Evolutionary conservation across 2,888 invertebrate species (phyloP).

Genomic region (Spodoptera littoralis): DNA sequence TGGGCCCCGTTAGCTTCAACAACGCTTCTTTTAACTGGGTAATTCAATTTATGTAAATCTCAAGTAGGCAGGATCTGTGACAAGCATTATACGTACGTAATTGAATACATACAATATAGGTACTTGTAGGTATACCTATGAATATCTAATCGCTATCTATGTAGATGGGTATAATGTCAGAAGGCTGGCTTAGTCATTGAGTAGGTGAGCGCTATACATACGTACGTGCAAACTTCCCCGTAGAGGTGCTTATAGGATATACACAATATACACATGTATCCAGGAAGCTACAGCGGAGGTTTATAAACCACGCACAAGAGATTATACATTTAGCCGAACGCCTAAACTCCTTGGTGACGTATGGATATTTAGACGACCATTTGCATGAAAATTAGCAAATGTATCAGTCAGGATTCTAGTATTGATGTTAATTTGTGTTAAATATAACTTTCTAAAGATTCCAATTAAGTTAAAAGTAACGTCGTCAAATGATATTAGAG

Average conservation of each 20-base stretch:
- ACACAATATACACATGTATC: neutral
- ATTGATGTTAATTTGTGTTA: neutral
- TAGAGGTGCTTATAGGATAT: neutral
- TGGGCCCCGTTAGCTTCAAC: slow-evolving; percentile 2
- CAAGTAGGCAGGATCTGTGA: slow-evolving; percentile 28
- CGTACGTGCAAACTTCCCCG: neutral
- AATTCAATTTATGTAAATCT: slow-evolving; percentile 34
- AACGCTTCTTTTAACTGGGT: slow-evolving; percentile 21
- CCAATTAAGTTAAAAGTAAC: too few relatives aligned
- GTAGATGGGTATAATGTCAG: slow-evolving; percentile 21
- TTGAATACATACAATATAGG: slow-evolving; percentile 22
- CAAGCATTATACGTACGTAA: slow-evolving; percentile 34
- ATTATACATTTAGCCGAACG: slow-evolving; percentile 15
- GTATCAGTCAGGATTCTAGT: neutral
- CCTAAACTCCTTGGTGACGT: slow-evolving; percentile 7
- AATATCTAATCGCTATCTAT: neutral
- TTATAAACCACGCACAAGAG: slow-evolving; percentile 18
- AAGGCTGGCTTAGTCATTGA: slow-evolving; percentile 25
- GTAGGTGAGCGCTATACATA: slow-evolving; percentile 2
- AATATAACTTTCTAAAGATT: too few relatives aligned
- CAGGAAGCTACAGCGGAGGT: slow-evolving; percentile 17
- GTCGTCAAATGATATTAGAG: too few relatives aligned
- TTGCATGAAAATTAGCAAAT: neutral
- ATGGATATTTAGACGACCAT: neutral
- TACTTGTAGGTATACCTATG: too few relatives aligned